phyloP scores from a whole-genome alignment of 92 coral and sea anemone species.

The Pocillopora meandrina region DNA sequence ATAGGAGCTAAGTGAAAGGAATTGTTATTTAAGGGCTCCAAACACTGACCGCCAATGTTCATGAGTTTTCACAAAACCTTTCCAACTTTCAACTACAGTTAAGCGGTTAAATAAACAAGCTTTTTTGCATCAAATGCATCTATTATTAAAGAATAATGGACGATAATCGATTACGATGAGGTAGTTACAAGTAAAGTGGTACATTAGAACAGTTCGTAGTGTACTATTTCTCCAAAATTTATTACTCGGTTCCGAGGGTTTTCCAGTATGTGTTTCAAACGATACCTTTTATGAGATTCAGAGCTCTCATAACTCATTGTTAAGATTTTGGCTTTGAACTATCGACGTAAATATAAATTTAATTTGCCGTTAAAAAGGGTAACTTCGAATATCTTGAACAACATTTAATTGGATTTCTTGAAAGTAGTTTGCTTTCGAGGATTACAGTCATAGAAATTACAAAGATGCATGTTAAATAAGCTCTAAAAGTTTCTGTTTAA shows the following conservation, averaged over 20 bases:
- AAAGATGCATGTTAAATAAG: background rate
- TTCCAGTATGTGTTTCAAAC: background rate
- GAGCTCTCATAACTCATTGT: too few species aligned
- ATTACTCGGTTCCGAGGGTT: background rate
- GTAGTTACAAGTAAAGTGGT: background rate
- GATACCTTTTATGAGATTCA: too few species aligned
- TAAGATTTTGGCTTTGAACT: too few species aligned
- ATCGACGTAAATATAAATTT: too few species aligned
- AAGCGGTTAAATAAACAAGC: slow-evolving; percentile 7
- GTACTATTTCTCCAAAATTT: background rate
- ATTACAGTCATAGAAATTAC: background rate
- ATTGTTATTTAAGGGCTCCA: too few species aligned
- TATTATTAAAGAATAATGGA: slow-evolving; percentile 8
- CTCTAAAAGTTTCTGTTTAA: background rate
- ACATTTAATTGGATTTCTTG: background rate
- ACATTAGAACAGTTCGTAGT: background rate
- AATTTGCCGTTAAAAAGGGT: too few species aligned
- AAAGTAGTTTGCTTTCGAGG: background rate
- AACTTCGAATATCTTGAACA: too few species aligned
- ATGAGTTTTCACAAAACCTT: background rate
- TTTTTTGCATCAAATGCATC: slow-evolving; percentile 3
- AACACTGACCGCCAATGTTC: background rate
- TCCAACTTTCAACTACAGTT: background rate
- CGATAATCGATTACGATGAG: background rate
- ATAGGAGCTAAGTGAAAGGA: too few species aligned